Base-by-base conservation (phyloP, 2,113 vertebrate genomes). In the Xyliphius kryptos region DNA sequence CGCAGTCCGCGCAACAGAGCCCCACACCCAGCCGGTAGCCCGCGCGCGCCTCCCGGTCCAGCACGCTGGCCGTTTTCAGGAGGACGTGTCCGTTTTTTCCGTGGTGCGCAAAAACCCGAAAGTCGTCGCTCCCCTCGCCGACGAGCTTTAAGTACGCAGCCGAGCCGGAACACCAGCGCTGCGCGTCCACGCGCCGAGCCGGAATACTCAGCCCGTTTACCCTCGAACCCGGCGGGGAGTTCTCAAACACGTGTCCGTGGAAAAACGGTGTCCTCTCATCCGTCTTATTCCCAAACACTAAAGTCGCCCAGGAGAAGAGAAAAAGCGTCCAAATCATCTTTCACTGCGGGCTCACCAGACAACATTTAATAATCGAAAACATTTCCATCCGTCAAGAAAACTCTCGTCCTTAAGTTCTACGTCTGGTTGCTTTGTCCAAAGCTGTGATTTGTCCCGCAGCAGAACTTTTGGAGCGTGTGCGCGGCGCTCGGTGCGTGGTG, bases 121-220 rank as follows among this genome's bases (percentile, higher is more conserved):
- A 93, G 77, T 85, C 77, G 53, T 83, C 77, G 50, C 76, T 85
- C 0, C 85, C 87, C 14, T 88, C 86, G 40, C 91, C 91, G 47
- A 86, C 51, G 73, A 93, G 86, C 79, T 83, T 85, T 51, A 91
- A 82, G 62, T 77, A 87, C 59, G 77, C 32, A 75, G 81, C 73
- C 11, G 85, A 74, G 59, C 74, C 71, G 49, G 82, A 70, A 77
- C 90, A 91, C 82, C 83, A 80, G 56, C 76, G 77, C 63, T 82
- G 78, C 21, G 80, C 75, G 70, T 85, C 86, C 47, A 90, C 74
- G 48, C 89, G 84, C 66, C 82, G 87, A 54, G 90, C 73, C 11
- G 90, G 89, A 70, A 91, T 82, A 71, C 82, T 91, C 48, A 92
- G 79, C 16, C 91, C 91, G 63, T 83, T 85, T 67, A 92, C 89